Percentiles rank a stretch among this genome's conserved stretches.
These are phyloP conservation scores for Aspiorhynchus laticeps DNA, from an alignment of 2,113 vertebrate genomes.

Conservation along the genomic window DNA sequence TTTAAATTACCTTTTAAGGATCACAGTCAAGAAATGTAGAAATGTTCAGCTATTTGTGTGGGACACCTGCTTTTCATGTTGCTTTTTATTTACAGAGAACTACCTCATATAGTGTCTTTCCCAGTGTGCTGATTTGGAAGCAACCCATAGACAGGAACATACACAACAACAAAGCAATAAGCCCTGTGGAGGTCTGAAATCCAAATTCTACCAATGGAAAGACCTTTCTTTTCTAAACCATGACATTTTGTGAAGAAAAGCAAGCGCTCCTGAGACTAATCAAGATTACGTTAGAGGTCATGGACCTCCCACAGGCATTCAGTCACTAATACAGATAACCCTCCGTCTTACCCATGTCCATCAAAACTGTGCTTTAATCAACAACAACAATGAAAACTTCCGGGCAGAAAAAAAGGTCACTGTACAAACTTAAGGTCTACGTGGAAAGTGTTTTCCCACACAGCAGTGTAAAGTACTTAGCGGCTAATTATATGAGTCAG, in stretches of 20 bases:
- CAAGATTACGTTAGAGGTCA: conserved; percentile 26
- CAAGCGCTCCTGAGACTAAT: background rate
- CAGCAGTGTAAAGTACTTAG: background rate
- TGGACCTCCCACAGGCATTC: conserved; percentile 3
- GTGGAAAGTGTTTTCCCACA: background rate
- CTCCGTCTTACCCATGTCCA: background rate
- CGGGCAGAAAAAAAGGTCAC: conserved; percentile 13
- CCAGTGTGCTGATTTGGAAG: background rate
- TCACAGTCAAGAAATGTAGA: background rate
- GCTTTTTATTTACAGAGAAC: background rate
- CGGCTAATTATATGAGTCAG: background rate
- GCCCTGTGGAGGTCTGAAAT: background rate
- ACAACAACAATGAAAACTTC: conserved; percentile 20
- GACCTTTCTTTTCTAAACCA: background rate
- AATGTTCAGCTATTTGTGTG: background rate
- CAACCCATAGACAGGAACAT: background rate
- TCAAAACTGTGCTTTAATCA: conserved; percentile 15
- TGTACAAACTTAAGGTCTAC: background rate
- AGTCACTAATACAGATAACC: conserved; percentile 29
- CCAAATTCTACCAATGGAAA: background rate
- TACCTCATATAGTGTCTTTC: background rate
- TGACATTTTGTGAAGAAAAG: background rate
- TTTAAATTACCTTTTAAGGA: background rate
- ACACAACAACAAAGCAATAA: background rate
- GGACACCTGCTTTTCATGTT: background rate